Conservation (phyloP, 2,797 vertebrate species). For the Steatocranus sp. region DNA sequence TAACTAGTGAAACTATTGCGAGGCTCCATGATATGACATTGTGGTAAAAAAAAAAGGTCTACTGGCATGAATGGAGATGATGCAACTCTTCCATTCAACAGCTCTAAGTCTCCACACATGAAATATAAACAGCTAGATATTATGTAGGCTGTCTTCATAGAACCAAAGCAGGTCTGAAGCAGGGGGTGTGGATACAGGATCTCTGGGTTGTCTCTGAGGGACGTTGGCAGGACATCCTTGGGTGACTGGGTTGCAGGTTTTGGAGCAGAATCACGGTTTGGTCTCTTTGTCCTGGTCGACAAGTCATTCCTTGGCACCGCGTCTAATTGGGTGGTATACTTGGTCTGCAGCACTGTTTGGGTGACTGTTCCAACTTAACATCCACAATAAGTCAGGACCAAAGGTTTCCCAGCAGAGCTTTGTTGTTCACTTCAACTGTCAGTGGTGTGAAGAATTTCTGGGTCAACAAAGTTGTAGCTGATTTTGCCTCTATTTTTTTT, state of each 20-base stretch:
- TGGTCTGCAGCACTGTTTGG: not conserved
- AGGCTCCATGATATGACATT: not conserved
- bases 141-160: not conserved
- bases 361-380: not conserved
- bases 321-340: not conserved
- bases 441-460: conserved; percentile 41
- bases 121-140: not conserved
- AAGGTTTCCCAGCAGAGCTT: not conserved
- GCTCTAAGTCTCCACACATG: not conserved
- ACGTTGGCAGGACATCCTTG: not conserved
- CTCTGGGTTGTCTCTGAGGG: not conserved
- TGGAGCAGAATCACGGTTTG: not conserved
- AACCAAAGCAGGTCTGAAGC: not conserved
- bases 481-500: conserved; percentile 20
- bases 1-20: not conserved
- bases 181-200: not conserved
- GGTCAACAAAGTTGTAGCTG: conserved; percentile 36
- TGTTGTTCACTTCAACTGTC: not conserved
- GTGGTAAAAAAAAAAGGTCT: not conserved
- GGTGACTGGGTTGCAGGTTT: not conserved
- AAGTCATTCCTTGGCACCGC: not conserved
- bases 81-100: not conserved
- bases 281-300: not conserved
- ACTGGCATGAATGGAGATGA: not conserved
- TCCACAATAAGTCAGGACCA: not conserved